Evolutionary conservation across 2,113 vertebrate species (phyloP).

Genomic region (Caranx ignobilis): DNA sequence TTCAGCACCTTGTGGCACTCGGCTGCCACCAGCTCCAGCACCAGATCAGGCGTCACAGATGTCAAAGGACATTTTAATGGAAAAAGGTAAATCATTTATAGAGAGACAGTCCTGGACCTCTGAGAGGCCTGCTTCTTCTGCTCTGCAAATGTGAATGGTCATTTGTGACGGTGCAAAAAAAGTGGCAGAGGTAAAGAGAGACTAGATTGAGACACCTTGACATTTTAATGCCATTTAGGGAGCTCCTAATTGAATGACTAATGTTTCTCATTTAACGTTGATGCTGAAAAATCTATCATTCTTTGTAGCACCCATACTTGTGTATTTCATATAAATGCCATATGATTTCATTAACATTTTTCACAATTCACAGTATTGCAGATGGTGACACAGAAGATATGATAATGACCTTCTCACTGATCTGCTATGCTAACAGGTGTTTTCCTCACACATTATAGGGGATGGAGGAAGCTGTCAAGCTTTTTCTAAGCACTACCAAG

Average conservation of each 20-base stretch:
- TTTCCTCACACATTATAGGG: neutral
- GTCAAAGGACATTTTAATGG: slow-evolving; percentile 83
- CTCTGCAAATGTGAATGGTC: slow-evolving; percentile 33
- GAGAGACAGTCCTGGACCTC: slow-evolving; percentile 49
- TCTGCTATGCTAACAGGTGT: slow-evolving; percentile 19
- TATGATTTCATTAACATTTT: slow-evolving; percentile 1
- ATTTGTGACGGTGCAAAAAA: slow-evolving; percentile 46
- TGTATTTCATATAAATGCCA: slow-evolving; percentile 17
- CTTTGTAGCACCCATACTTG: slow-evolving; percentile 6
- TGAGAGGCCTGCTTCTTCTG: slow-evolving; percentile 11
- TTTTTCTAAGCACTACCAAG: slow-evolving; percentile 27
- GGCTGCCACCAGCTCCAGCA: slow-evolving; percentile 51
- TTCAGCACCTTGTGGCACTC: slow-evolving; percentile 72
- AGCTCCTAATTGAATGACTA: slow-evolving; percentile 25
- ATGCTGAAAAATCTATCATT: slow-evolving; percentile 14
- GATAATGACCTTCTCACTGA: neutral
- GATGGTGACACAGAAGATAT: slow-evolving; percentile 1
- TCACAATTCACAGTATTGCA: slow-evolving; percentile 3
- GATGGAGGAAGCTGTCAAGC: slow-evolving; percentile 14
- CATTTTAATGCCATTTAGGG: slow-evolving; percentile 46
- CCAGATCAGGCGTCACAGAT: slow-evolving; percentile 81
- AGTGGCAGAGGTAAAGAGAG: slow-evolving; percentile 20
- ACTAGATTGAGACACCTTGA: slow-evolving; percentile 36
- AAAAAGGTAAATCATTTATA: slow-evolving; percentile 79
- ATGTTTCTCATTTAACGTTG: slow-evolving; percentile 25